Evolutionary conservation across 2,888 invertebrate genomes (phyloP), one percentile per base, ranked within the genome.

Genomic region (Stenodema calcarata): DNA sequence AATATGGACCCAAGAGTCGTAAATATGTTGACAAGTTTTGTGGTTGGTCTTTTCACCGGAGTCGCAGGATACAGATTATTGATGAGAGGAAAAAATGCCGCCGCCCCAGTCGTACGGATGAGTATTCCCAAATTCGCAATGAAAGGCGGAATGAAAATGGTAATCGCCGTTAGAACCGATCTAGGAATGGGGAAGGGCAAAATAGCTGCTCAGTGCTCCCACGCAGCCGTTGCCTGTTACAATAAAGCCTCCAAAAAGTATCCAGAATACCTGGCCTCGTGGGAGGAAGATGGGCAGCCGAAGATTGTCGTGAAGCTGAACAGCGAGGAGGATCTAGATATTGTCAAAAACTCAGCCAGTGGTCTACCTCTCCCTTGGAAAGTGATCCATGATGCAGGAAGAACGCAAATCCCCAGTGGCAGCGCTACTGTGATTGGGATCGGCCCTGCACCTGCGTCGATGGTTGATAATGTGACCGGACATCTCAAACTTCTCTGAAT

Each of bases 341-440:
- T 94, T 88, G 92, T 98, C 44, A 47, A 73, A 9, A 42, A 44
- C 9, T 28, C 73, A 27, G 84, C 84, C 44, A 73, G 47, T 47
- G n/a, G n/a, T n/a, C 18, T 44, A 18, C 27, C 47, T 11, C 84
- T 84, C n/a, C 76, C 86, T 14, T 23, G 78, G 3, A 76, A 78
- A 54, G 95, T 97, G 41, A 95, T 99, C 88, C 92, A 94, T 88
- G 98, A 99, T 92, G 98, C 98, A 4, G 99, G 99, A 0, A 94
- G 96, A 89, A 99, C 98, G 7, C 98, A 99, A 92, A 95, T 99
- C 88, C 95, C 95, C 76, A 94, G 96, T 0, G 98, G 98, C 88
- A 95, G 97, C 12, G 94, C 94, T 90, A 99, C 99, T 87, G 98
- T 98, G 0, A 92, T 98, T 86, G 98, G 97, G 0, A 93, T 99